These are phyloP conservation scores for Coptodon rendalli DNA, from an alignment of 2,113 vertebrate genomes.

Conservation along the genomic window DNA sequence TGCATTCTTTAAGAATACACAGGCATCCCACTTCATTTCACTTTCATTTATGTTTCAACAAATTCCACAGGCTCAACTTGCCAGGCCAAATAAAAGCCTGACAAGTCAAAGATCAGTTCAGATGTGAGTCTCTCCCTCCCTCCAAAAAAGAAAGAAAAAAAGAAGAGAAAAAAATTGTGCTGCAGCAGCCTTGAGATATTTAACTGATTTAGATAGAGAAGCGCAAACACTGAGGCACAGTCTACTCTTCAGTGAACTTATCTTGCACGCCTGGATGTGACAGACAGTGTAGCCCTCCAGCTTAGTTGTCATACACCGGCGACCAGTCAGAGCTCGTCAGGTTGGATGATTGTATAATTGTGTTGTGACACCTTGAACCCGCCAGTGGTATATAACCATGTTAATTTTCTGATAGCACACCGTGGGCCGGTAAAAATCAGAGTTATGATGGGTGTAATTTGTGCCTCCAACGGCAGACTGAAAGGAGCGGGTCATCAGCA, in stretches of 20 bases:
- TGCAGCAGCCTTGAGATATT: constrained; percentile 54
- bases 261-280: constrained; percentile 64
- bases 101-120: constrained; percentile 40
- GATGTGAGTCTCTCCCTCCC: background rate
- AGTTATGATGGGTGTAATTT: constrained; percentile 79
- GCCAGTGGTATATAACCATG: constrained; percentile 73
- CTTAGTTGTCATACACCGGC: constrained; percentile 65
- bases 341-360: constrained; percentile 76
- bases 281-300: constrained; percentile 68
- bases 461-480: constrained; percentile 64
- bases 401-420: constrained; percentile 78
- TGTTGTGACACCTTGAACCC: constrained; percentile 77
- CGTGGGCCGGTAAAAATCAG: constrained; percentile 62
- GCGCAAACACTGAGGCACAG: constrained; percentile 31
- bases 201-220: constrained; percentile 58
- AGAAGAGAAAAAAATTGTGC: background rate
- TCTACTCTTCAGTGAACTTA: constrained; percentile 64
- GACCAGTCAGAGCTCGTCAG: constrained; percentile 65
- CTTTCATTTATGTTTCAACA: background rate
- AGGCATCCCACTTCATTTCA: background rate
- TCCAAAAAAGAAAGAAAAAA: background rate
- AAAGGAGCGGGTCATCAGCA: constrained; percentile 72
- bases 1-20: constrained; percentile 38
- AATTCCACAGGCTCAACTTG: constrained; percentile 2
- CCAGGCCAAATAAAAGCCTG: background rate